Base-by-base conservation (phyloP, 2,888 invertebrate genomes). In the Campoletis raptor region DNA sequence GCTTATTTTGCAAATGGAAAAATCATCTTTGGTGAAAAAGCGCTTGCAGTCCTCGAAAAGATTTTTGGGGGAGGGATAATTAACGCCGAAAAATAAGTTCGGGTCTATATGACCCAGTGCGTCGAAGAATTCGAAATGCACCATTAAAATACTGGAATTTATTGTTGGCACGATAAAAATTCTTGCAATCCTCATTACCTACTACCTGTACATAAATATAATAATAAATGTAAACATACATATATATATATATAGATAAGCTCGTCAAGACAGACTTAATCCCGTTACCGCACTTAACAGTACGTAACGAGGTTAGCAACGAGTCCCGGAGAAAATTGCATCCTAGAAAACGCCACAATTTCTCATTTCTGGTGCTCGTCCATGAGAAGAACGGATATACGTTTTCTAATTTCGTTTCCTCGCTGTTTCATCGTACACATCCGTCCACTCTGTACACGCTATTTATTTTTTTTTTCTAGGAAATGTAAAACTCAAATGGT, bases 391-490 rank as follows among this genome's bases (percentile, higher is more conserved):
- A 70, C 87, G 83, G 84, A 86, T 82, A 85, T 77, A 85, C 86
- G 87, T 87, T 89, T 89, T 88, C 85, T 88, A 85, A 88, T 86
- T 86, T 86, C 81, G 83, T 69, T 81, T 81, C 81, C 81, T 78
- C 40, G 66, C 66, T 6, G 42, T 37, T 79, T 42, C 73, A 24
- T 77, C 77, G 42, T 18, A 42, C 6, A 54, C 37, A 36, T 54
- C 18, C 69, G 15, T 80, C 69, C 61, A 42, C 54, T 70, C 12
- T 40, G 36, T 52, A 6, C 67, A 40, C n/a, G 45, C 74, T 12
- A 40, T n/a, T 21, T n/a, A 30, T 48, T 48, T 30, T 30, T 73
- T 73, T 54, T 36, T 54, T 54, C 18, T 24, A 61, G 15, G 40
- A 18, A 40, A 76, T 30, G 2, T 24, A 37, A 48, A 45, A 77